These are phyloP conservation scores for Drosophila helvetica DNA, from an alignment of 2,888 invertebrate species.

Conservation along the genomic window DNA sequence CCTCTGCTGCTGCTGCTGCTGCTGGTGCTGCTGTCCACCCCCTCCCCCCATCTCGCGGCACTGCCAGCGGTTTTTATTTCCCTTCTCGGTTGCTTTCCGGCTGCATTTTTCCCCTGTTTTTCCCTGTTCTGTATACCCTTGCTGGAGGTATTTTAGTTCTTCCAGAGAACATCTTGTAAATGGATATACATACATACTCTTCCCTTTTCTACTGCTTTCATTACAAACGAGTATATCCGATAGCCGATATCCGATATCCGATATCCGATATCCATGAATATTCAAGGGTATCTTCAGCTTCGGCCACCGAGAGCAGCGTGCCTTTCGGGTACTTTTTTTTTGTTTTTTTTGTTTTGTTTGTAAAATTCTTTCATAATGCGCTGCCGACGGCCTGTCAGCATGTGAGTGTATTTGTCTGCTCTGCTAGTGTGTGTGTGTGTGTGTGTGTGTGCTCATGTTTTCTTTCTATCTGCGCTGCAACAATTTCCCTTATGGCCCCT, in stretches of 20 bases:
- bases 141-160: background rate
- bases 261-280: background rate
- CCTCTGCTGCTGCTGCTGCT: conserved; percentile 16
- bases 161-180: too few relatives aligned
- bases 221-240: too few relatives aligned
- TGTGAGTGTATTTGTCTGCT: conserved; percentile 49
- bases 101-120: conserved; percentile 2
- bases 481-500: conserved; percentile 73
- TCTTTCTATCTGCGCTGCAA: conserved; percentile 67
- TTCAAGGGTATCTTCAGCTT: background rate
- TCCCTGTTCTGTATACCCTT: background rate
- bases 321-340: conserved; percentile 6
- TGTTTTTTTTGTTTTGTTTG: conserved; percentile 18
- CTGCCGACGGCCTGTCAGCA: conserved; percentile 51
- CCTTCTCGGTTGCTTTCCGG: conserved; percentile 10
- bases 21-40: too few relatives aligned
- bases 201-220: too few relatives aligned
- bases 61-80: conserved; percentile 29
- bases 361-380: conserved; percentile 64
- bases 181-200: too few relatives aligned
- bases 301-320: too few relatives aligned
- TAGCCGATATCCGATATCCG: too few relatives aligned
- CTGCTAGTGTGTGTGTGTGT: conserved; percentile 28
- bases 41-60: conserved; percentile 9
- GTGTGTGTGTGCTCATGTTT: conserved; percentile 51